Conservation (phyloP, 2,797 vertebrate species). For the Apogon talboti region DNA sequence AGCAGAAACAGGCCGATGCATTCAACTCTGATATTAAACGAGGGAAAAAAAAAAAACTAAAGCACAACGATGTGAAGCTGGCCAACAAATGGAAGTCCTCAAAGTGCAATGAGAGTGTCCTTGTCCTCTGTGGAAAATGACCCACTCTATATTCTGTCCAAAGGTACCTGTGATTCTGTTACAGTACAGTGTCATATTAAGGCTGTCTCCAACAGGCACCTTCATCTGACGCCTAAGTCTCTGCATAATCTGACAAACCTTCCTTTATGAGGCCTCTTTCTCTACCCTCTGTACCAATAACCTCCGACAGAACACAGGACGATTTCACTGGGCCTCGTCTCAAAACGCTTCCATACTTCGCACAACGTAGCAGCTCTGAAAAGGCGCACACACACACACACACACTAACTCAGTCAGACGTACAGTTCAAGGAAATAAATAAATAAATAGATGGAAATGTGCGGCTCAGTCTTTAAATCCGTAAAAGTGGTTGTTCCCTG, state of each 20-base stretch:
- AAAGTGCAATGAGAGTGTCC: constrained; percentile 44
- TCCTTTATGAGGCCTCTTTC: neutral
- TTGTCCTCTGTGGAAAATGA: constrained; percentile 7
- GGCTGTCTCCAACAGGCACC: constrained; percentile 22
- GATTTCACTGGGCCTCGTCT: too few species aligned
- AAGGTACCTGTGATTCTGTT: neutral
- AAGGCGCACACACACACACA: constrained; percentile 43
- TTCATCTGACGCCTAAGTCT: neutral
- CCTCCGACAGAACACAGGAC: constrained; percentile 10
- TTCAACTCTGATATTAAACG: neutral
- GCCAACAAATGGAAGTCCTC: constrained; percentile 33
- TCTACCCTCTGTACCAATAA: neutral
- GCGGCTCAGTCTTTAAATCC: constrained; percentile 33
- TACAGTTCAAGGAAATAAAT: constrained; percentile 64
- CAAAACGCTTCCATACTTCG: neutral
- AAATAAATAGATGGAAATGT: constrained; percentile 75
- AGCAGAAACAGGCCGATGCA: constrained; percentile 11
- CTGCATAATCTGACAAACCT: neutral
- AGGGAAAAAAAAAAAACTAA: constrained; percentile 4
- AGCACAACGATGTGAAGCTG: constrained; percentile 34
- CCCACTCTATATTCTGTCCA: neutral
- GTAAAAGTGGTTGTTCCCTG: constrained; percentile 48
- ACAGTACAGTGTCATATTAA: constrained; percentile 34
- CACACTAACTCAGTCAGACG: neutral
- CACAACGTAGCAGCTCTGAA: constrained; percentile 52